These are phyloP conservation scores for Nipponia nippon DNA, from an alignment of 2,113 vertebrate genomes.

Conservation along the genomic window DNA sequence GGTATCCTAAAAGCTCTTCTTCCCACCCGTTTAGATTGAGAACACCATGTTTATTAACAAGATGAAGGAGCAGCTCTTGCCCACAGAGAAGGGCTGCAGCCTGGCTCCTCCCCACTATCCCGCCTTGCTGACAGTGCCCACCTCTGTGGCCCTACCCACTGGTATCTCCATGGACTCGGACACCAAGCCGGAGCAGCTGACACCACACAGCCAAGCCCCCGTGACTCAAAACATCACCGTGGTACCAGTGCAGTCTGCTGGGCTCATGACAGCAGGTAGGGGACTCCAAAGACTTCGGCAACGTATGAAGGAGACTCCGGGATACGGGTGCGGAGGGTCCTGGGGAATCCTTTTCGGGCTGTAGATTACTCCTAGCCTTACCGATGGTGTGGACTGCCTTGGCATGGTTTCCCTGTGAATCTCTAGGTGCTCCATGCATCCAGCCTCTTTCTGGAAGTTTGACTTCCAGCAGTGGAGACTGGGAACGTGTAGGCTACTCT, in stretches of 20 bases:
- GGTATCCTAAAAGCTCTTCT: background rate
- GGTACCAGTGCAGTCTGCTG: constrained; percentile 91
- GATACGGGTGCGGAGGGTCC: rapidly evolving
- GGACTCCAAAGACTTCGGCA: background rate
- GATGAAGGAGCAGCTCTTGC: constrained; percentile 93
- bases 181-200: constrained; percentile 76
- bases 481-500: background rate
- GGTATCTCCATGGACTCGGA: constrained; percentile 82
- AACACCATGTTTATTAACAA: constrained; percentile 98
- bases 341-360: background rate
- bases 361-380: background rate
- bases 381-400: background rate
- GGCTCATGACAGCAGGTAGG: constrained; percentile 95
- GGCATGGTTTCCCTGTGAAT: background rate
- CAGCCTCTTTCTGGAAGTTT: background rate
- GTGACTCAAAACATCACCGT: constrained; percentile 95
- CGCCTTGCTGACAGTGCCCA: constrained; percentile 90
- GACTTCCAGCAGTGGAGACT: background rate
- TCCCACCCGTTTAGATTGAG: constrained; percentile 80
- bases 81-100: constrained; percentile 85
- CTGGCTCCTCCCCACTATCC: constrained; percentile 90
- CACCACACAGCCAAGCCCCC: constrained; percentile 87
- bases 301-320: rapidly evolving
- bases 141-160: constrained; percentile 83
- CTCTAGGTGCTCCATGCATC: background rate